Evolutionary conservation across 2,797 vertebrate species (phyloP), one percentile per base, ranked within the genome.

Genomic region (Oreochromis mossambicus): DNA sequence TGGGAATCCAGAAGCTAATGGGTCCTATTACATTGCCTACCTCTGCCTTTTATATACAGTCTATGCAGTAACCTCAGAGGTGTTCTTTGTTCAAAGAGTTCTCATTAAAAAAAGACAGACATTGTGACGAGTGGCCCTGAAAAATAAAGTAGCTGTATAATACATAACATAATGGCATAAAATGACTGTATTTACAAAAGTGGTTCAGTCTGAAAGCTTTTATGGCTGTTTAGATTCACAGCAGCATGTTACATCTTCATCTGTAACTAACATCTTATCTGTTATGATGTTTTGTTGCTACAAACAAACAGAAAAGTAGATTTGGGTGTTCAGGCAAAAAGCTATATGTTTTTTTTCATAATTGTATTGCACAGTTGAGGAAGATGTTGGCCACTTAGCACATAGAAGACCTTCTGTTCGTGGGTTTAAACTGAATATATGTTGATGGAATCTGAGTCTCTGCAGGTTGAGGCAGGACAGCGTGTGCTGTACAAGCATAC

Each of bases 401-500:
- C 56, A 80, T 3, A 54, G 29, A 41, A 63, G 15, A 12, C 4
- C 6, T 51, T 5, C 34, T 34, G 41, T 41, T 79, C 41, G 51
- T 77, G 78, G 70, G 83, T 11, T 75, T 46, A 70, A 78, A 90
- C 79, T 78, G 41, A 84, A 26, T 61, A 26, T 85, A 83, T 87
- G 86, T 82, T 76, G 54, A 82, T 52, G 66, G 82, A 76, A 87
- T 83, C 79, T 41, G 55, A 86, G 17, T 46, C 80, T 87, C 54
- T 54, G 84, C 92, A 93, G 75, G 89, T 89, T 2, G 51, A 21
- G 86, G 78, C 87, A 83, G 2, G 85, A 54, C 12, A 3, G 29
- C 3, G 7, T 9, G 50, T 3, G 58, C 80, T 8, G 56, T 21
- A 15, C 29, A 50, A 54, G 17, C 68, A 61, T 26, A 83, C 83